phyloP scores from a whole-genome alignment of 2,797 vertebrate species.

The Microctenopoma lineatum region DNA sequence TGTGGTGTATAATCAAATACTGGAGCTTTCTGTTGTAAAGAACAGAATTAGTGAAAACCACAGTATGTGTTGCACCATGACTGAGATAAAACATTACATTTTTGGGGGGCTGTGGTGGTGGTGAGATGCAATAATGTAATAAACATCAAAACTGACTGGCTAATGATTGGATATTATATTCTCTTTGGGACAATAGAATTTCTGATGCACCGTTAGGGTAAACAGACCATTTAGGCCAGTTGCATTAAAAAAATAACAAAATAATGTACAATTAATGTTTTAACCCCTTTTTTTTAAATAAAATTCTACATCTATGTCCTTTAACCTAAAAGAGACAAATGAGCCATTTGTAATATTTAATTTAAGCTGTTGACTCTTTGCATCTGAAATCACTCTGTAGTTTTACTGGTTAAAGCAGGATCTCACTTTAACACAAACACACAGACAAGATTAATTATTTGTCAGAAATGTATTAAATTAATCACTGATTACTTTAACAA shows the following conservation, averaged over 20 bases:
- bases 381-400: no score
- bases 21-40: not conserved
- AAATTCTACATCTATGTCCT: no score
- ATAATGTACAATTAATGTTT: no score
- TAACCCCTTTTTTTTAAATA: no score
- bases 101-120: no score
- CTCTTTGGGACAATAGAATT: not conserved
- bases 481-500: slow-evolving; percentile 85
- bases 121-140: no score
- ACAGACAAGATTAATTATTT: slow-evolving; percentile 60
- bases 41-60: not conserved
- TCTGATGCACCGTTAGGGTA: not conserved
- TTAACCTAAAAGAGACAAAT: no score
- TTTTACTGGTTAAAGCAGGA: no score
- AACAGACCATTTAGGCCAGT: no score
- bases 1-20: not conserved
- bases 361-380: no score
- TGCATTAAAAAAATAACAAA: not conserved
- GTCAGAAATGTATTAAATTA: slow-evolving; percentile 89
- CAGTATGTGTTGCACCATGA: not conserved
- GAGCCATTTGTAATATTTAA: no score
- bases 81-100: not conserved
- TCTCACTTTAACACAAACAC: slow-evolving; percentile 29
- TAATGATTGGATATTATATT: not conserved
- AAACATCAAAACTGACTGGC: no score